Conservation (phyloP, 2,113 vertebrate species). For the Eulemur rufifrons region DNA sequence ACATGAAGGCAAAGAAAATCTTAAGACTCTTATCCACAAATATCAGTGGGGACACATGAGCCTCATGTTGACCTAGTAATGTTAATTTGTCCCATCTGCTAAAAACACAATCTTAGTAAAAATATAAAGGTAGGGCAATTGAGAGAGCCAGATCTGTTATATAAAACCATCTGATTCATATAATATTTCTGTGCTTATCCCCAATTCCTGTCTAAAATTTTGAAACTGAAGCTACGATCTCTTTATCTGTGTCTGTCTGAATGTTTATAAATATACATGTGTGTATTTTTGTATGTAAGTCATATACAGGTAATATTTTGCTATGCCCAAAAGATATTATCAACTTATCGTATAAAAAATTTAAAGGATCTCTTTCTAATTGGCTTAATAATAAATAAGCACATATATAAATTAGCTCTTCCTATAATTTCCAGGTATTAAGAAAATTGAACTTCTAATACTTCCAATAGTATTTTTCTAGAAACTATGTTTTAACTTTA, state of each 20-base stretch:
- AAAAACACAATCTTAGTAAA: background rate
- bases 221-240: background rate
- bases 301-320: background rate
- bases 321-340: background rate
- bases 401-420: background rate
- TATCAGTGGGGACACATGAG: background rate
- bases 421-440: background rate
- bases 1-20: background rate
- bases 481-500: background rate
- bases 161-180: background rate
- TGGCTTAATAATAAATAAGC: background rate
- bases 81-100: background rate
- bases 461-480: background rate
- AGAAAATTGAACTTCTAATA: background rate
- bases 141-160: background rate
- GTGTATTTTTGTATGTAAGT: background rate
- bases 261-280: background rate
- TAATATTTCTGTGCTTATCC: background rate
- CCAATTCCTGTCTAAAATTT: background rate
- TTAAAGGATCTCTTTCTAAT: background rate
- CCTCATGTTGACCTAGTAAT: background rate
- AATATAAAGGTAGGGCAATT: background rate
- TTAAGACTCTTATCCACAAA: background rate
- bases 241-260: background rate
- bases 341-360: background rate